Base-by-base conservation (phyloP, 2,888 invertebrate genomes). In the Plemyria rubiginata region DNA sequence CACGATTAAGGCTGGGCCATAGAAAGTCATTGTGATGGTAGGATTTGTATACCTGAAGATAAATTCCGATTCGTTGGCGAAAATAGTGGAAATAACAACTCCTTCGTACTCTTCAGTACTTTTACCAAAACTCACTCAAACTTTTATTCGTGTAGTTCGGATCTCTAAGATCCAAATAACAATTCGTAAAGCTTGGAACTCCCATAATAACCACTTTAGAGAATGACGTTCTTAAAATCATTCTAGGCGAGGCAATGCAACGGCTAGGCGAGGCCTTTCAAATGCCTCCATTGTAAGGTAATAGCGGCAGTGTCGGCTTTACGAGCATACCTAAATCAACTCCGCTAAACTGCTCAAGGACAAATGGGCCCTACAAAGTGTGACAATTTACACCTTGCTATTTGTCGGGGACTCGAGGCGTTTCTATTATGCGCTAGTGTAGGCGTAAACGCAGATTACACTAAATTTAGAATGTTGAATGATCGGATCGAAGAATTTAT, bases 1-100 rank as follows among this genome's bases (percentile, higher is more conserved):
- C 77, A 80, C 72, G 72, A 64, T 60, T 60, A 57, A 45, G 57
- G 57, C 50, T 58, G 50, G 56, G 60, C 53, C 38, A 45, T 57
- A 50, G 60, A 64, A 55, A 63, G 52, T 41, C 55, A 55, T 51
- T 41, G 41, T 53, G 43, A 54, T 62, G 22, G 16, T 40, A 16
- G 38, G 49, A 43, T 49, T 43, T 45, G 54, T 58, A 40, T 54
- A 50, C 54, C 54, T 59, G 41, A 45, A 43, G 29, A 29, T 36
- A 29, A 8, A 32, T 32, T 8, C 4, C 11, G 2, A 2, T 38
- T 38, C 3, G 8, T 32, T 32, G 32, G 32, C 32, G 0, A 32
- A 32, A 32, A 32, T 32, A 4, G 32, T 4, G 32, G 7, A 6
- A 32, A 22, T 22, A 3, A 22, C 22, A 22, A 22, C 22, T 22